phyloP scores from a whole-genome alignment of 1,140 invertebrate genomes.

The Leptonema lineaticorne region DNA sequence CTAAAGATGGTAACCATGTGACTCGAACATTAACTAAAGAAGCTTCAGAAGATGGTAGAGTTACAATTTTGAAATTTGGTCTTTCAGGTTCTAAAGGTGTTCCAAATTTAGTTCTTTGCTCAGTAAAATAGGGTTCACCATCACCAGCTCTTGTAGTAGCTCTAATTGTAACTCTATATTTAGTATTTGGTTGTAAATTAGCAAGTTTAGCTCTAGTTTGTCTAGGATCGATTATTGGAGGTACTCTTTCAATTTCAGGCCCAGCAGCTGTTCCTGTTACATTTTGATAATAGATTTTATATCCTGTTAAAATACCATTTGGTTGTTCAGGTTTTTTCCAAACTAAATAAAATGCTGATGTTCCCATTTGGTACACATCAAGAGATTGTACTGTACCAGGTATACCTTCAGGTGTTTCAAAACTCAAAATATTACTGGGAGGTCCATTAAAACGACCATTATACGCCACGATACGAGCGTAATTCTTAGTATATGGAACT shows the following conservation, averaged over 20 bases:
- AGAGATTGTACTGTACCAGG: slow-evolving; percentile 84
- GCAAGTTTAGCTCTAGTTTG: slow-evolving; percentile 81
- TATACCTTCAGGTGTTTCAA: slow-evolving; percentile 89
- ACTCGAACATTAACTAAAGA: slow-evolving; percentile 75
- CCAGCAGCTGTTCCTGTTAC: slow-evolving; percentile 73
- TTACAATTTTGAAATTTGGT: slow-evolving; percentile 74
- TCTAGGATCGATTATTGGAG: slow-evolving; percentile 74
- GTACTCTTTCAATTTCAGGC: slow-evolving; percentile 68
- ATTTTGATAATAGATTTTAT: slow-evolving; percentile 87
- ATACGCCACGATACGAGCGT: slow-evolving; percentile 84
- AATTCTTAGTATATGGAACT: slow-evolving; percentile 87
- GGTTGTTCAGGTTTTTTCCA: slow-evolving; percentile 93
- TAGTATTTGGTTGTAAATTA: slow-evolving; percentile 78
- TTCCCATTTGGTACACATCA: slow-evolving; percentile 82
- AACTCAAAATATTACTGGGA: slow-evolving; percentile 77
- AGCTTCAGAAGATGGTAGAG: slow-evolving; percentile 67
- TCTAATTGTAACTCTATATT: slow-evolving; percentile 83
- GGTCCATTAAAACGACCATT: slow-evolving; percentile 92
- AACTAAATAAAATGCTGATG: slow-evolving; percentile 81
- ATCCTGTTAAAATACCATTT: slow-evolving; percentile 91
- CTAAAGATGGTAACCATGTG: slow-evolving; percentile 75
- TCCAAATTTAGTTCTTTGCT: slow-evolving; percentile 68
- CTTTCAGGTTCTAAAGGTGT: slow-evolving; percentile 67
- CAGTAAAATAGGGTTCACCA: slow-evolving; percentile 82
- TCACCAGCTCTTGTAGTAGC: slow-evolving; percentile 83